phyloP scores from a whole-genome alignment of 1,140 invertebrate genomes.

The Drosophila azteca region DNA sequence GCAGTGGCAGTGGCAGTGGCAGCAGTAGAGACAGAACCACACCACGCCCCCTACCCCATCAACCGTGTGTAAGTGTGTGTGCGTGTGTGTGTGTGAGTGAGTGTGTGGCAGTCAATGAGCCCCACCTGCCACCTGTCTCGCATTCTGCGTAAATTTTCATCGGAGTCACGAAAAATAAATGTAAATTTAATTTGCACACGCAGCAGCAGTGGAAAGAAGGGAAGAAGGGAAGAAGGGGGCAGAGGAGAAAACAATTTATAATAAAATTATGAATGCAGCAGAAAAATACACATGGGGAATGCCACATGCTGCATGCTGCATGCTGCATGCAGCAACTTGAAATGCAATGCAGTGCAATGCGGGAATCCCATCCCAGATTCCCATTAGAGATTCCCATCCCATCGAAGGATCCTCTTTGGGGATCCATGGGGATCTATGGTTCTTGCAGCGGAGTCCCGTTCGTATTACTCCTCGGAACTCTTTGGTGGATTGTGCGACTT shows the following conservation, averaged over 20 bases:
- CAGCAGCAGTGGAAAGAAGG: constrained; percentile 20
- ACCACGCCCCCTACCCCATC: constrained; percentile 37
- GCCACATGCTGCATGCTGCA: no score
- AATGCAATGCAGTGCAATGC: no score
- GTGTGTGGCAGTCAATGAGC: no score
- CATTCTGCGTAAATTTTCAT: constrained; percentile 64
- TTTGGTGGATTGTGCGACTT: no score
- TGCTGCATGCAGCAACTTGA: no score
- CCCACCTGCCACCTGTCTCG: constrained; percentile 31
- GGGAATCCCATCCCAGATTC: no score
- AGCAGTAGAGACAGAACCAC: constrained; percentile 26
- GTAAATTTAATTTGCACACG: constrained; percentile 70
- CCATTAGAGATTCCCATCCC: no score
- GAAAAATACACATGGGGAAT: not conserved
- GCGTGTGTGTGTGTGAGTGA: constrained; percentile 20
- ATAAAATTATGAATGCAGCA: constrained; percentile 70
- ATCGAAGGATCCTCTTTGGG: no score
- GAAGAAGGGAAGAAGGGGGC: no score
- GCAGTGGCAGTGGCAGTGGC: not conserved
- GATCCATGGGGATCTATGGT: no score
- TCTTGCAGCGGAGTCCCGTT: no score
- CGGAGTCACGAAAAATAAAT: constrained; percentile 68
- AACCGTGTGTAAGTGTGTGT: not conserved
- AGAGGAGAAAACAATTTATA: constrained; percentile 46
- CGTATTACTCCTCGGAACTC: no score